phyloP scores from a whole-genome alignment of 2,113 vertebrate species.

The Lophura nycthemera region DNA sequence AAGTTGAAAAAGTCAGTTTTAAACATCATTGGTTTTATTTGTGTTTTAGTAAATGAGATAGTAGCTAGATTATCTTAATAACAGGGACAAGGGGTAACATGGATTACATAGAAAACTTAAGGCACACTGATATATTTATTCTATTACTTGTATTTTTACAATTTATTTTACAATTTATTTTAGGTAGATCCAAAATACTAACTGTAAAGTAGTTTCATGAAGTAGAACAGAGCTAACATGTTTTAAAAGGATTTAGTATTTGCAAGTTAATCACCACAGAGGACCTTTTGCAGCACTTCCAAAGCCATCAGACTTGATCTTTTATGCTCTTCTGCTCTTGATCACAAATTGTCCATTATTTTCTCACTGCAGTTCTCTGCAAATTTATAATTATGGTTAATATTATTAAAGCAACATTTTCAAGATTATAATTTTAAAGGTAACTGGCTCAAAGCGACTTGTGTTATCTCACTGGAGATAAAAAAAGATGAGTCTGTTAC shows the following conservation, averaged over 20 bases:
- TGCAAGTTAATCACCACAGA: neutral
- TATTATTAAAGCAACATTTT: neutral
- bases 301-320: neutral
- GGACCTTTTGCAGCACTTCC: neutral
- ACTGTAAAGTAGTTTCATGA: neutral
- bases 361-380: neutral
- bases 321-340: neutral
- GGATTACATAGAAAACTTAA: neutral
- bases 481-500: neutral
- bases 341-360: neutral
- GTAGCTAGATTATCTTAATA: neutral
- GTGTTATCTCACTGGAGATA: fast-evolving
- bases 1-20: slow-evolving; percentile 88
- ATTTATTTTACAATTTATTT: neutral
- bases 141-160: neutral
- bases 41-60: neutral
- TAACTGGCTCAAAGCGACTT: neutral
- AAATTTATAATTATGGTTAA: neutral
- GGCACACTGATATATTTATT: neutral
- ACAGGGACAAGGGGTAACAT: neutral
- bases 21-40: neutral
- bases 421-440: neutral
- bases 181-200: neutral
- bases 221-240: neutral
- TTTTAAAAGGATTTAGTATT: neutral